phyloP scores from a whole-genome alignment of 2,888 invertebrate genomes.

The Scaptodrosophila latifasciaeformis region DNA sequence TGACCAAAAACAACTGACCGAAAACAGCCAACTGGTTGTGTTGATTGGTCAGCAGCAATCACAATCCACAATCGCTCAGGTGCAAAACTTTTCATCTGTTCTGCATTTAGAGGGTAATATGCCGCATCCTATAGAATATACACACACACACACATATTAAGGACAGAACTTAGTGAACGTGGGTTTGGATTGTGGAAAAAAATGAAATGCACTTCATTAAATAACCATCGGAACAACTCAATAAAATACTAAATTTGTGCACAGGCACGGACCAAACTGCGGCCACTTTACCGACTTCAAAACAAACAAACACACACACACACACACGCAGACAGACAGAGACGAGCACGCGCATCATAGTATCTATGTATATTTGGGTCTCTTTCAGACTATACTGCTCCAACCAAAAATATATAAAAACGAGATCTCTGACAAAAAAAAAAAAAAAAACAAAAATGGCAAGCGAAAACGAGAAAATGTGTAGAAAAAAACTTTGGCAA shows the following conservation, averaged over 20 bases:
- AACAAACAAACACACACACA: not conserved
- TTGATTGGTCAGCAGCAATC: constrained; percentile 42
- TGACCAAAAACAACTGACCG: too few species aligned
- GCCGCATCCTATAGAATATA: too few species aligned
- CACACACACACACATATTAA: too few species aligned
- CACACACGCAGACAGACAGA: not conserved
- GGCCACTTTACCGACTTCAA: constrained; percentile 13
- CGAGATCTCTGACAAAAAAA: constrained; percentile 10
- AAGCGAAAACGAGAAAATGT: too few species aligned
- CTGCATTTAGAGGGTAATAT: too few species aligned
- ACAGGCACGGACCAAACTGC: constrained; percentile 36
- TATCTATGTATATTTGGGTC: too few species aligned
- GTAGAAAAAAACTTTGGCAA: constrained; percentile 61
- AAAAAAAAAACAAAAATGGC: constrained; percentile 45
- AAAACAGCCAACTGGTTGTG: too few species aligned
- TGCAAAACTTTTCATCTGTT: too few species aligned
- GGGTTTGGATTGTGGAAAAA: too few species aligned
- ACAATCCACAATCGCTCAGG: constrained; percentile 32
- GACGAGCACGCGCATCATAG: not conserved
- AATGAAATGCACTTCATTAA: constrained; percentile 64
- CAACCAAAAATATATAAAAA: constrained; percentile 13
- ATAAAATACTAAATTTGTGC: constrained; percentile 59
- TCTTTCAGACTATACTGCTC: too few species aligned
- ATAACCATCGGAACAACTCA: constrained; percentile 66
- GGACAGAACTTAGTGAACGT: too few species aligned